Conservation (phyloP, 2,113 vertebrate species). For the Daphoenositta chrysoptera region DNA sequence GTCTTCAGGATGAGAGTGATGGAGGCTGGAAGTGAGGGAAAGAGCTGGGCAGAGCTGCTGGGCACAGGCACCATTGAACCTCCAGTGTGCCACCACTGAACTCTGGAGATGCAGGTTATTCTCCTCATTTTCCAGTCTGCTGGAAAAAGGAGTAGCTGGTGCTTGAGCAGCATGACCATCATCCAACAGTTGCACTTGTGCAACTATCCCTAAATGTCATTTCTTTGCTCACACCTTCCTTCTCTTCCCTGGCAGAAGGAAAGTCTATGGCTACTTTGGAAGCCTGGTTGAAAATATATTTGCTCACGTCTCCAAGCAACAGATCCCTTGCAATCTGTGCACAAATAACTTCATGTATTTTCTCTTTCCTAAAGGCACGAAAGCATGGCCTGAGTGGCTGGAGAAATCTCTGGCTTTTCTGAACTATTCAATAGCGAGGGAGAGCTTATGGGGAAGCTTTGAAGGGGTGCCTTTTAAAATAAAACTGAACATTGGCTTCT, state of each 20-base stretch:
- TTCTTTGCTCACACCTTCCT: neutral
- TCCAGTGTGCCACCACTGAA: neutral
- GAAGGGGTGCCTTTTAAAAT: slow-evolving; percentile 5
- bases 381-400: neutral
- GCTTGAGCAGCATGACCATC: neutral
- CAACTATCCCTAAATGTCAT: neutral
- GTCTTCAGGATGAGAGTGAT: neutral
- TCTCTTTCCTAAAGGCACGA: neutral
- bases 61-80: fast-evolving
- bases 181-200: neutral
- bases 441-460: slow-evolving; percentile 4
- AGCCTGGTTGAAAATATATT: neutral
- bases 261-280: neutral
- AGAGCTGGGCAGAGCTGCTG: neutral
- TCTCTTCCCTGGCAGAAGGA: neutral
- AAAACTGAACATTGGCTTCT: neutral
- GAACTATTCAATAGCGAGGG: neutral
- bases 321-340: neutral
- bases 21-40: neutral
- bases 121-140: neutral
- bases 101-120: neutral
- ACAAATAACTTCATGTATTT: neutral
- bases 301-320: neutral
- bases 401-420: slow-evolving; percentile 4
- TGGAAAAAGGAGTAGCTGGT: neutral